These are phyloP conservation scores for Chydorus sphaericus DNA, from an alignment of 2,888 invertebrate species.

Conservation along the genomic window DNA sequence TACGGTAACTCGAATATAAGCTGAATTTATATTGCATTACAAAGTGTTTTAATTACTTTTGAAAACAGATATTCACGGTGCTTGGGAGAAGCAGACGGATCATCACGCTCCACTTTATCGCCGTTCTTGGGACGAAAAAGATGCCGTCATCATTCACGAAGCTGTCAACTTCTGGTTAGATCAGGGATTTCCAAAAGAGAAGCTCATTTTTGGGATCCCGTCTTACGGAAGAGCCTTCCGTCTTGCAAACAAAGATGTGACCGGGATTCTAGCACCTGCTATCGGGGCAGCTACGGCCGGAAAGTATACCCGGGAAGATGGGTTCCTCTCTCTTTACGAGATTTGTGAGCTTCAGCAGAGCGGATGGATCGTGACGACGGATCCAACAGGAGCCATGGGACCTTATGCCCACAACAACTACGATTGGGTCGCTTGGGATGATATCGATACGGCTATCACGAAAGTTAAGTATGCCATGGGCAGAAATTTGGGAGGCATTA, in stretches of 20 bases:
- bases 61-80: slow-evolving; percentile 25
- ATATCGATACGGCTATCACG: background rate
- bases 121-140: background rate
- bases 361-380: background rate
- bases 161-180: slow-evolving; percentile 38
- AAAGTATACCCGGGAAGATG: slow-evolving; percentile 43
- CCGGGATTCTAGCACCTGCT: slow-evolving; percentile 39
- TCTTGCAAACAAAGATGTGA: slow-evolving; percentile 32
- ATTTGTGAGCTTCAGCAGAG: slow-evolving; percentile 24
- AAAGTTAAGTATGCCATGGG: slow-evolving; percentile 2
- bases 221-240: slow-evolving; percentile 54
- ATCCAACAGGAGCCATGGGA: background rate
- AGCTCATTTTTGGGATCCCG: slow-evolving; percentile 52
- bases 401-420: background rate
- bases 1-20: no score
- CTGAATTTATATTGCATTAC: slow-evolving; percentile 50
- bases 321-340: slow-evolving; percentile 56
- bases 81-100: slow-evolving; percentile 21
- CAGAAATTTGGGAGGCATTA: background rate
- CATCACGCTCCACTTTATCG: slow-evolving; percentile 5
- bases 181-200: slow-evolving; percentile 41
- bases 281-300: slow-evolving; percentile 43
- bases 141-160: slow-evolving; percentile 18
- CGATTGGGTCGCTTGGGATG: background rate
- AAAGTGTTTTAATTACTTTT: slow-evolving; percentile 46